Percentiles rank a stretch among this genome's conserved stretches.
Evolutionary conservation across 2,113 vertebrate genomes (phyloP).

Genomic region (Montifringilla adamsi): DNA sequence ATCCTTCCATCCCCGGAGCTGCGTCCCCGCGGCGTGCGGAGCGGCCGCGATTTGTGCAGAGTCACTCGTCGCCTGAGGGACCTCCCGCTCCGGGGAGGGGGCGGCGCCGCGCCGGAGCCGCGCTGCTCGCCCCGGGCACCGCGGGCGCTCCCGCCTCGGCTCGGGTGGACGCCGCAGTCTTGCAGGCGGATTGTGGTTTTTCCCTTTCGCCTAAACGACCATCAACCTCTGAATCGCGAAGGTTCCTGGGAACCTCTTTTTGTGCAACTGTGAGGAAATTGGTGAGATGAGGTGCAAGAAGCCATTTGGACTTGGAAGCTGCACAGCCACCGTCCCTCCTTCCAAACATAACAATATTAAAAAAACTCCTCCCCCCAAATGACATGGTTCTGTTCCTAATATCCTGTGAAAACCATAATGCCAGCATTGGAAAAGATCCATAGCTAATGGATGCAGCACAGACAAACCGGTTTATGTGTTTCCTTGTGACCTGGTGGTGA

Average conservation of each 20-base stretch:
- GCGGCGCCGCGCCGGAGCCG: not conserved
- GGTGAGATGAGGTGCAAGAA: not conserved
- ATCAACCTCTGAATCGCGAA: not conserved
- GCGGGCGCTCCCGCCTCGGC: not conserved
- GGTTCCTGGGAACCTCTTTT: not conserved
- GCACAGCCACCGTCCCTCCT: not conserved
- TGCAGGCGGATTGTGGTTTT: not conserved
- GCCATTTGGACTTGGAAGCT: not conserved
- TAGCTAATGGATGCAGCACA: not conserved
- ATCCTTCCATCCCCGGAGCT: not conserved
- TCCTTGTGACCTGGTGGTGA: not conserved
- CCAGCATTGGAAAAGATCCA: not conserved
- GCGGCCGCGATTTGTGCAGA: slow-evolving; percentile 58
- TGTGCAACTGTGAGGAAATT: not conserved
- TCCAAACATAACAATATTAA: not conserved
- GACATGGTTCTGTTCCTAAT: not conserved
- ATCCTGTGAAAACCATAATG: not conserved
- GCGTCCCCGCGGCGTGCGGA: not conserved
- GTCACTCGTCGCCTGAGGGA: slow-evolving; percentile 51
- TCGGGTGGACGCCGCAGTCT: not conserved
- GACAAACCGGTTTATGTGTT: slow-evolving; percentile 25
- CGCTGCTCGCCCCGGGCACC: not conserved
- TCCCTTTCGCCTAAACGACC: not conserved
- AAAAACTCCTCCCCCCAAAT: not conserved
- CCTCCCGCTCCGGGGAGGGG: not conserved